Base-by-base conservation (phyloP, 2,888 invertebrate genomes). In the Sthenelais limicola region DNA sequence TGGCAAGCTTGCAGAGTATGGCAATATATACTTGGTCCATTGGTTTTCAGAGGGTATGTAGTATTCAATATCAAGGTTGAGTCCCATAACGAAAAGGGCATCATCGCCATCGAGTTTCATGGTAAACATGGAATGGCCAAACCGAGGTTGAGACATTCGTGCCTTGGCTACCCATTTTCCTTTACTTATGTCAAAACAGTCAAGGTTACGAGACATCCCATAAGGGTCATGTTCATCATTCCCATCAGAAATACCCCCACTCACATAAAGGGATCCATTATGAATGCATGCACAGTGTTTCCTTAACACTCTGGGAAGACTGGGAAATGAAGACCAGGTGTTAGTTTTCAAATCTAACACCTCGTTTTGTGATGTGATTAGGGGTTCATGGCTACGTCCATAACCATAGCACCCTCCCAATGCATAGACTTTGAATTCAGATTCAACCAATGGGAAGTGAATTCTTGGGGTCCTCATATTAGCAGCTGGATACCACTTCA, bases 31-130 rank as follows among this genome's bases (percentile, higher is more conserved):
- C 35, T 38, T 35, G 1, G 38, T 62, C 62, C 62, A 62, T 21
- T 62, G 35, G 28, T 62, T 43, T 9, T 15, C 43, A 4, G 12
- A 3, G 3, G 62, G 35, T 26, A 28, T 38, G 62, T 62, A 62
- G 24, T 62, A 62, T 43, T 62, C 62, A 3, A 62, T 35, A 18
- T 62, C 62, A 62, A 62, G 62, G 38, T 62, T 38, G 7, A 62
- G 38, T 18, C 62, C 62, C n/a, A 62, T 38, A n/a, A 62, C 38
- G 21, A 62, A 62, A 43, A 62, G 35, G 24, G 28, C 62, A 26
- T 62, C 62, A 21, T 62, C 62, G 43, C 38, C 38, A 2, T 24
- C 38, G 15, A 38, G 38, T 1, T 12, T n/a, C 35, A 62, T 62
- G 21, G 43, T 26, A 38, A 35, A 62, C 62, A 62, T 62, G 24